A percentile compares a stretch with the other conserved stretches of the same genome.
Conservation (phyloP, 1,140 invertebrate species). For the Eufriesea mexicana region DNA sequence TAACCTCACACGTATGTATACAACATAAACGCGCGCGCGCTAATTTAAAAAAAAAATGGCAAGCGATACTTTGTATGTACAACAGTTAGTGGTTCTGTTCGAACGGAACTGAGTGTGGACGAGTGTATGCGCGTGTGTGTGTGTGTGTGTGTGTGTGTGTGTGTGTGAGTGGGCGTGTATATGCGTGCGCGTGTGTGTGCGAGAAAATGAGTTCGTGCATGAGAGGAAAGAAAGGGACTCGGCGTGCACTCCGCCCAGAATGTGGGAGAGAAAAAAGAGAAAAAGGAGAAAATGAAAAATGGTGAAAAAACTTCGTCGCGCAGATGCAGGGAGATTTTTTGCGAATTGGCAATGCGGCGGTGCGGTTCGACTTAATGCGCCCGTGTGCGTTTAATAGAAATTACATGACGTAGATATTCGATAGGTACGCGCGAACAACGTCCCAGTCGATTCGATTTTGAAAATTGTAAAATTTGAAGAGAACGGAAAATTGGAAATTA, state of each 20-base stretch:
- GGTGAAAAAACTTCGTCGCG: constrained; percentile 1
- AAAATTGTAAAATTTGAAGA: neutral
- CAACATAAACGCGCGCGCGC: constrained; percentile 24
- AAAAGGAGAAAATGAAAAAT: neutral
- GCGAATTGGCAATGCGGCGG: constrained; percentile 31
- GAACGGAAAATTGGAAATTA: neutral
- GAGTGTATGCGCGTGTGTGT: neutral
- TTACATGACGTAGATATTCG: constrained; percentile 44
- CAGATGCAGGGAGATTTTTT: constrained; percentile 24
- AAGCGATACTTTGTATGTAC: constrained; percentile 49
- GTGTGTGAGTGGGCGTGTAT: neutral
- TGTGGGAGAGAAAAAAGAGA: neutral
- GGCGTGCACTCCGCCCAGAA: constrained; percentile 48
- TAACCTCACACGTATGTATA: constrained; percentile 39
- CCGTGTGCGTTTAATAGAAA: constrained; percentile 42
- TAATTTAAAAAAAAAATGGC: constrained; percentile 8
- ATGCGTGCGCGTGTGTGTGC: neutral
- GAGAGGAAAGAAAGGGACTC: constrained; percentile 4
- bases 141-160: neutral
- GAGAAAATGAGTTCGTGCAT: neutral
- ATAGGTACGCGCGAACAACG: constrained; percentile 29
- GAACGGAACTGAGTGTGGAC: constrained; percentile 22
- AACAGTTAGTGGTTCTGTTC: constrained; percentile 41
- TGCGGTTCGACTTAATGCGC: constrained; percentile 33
- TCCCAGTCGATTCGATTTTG: constrained; percentile 22